These are phyloP conservation scores for Megaceryle torquata DNA, from an alignment of 2,113 vertebrate genomes.

Conservation along the genomic window DNA sequence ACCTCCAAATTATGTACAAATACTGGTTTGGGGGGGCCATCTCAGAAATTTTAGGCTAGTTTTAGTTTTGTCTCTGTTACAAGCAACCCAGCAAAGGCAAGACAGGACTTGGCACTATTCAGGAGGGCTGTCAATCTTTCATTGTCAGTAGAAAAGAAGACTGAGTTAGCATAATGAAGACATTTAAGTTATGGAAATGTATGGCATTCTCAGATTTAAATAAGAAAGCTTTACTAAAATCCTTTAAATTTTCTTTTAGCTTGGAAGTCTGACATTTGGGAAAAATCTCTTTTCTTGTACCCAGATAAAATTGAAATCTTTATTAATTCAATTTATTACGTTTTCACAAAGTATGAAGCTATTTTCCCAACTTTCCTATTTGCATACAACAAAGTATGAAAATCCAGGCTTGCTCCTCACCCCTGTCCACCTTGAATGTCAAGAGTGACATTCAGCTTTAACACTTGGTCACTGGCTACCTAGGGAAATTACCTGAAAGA, in stretches of 20 bases:
- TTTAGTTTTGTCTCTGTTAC: constrained; percentile 31
- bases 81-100: constrained; percentile 37
- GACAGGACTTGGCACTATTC: background rate
- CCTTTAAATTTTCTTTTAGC: background rate
- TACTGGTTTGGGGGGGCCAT: background rate
- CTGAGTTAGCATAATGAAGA: background rate
- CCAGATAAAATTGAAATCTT: background rate
- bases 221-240: background rate
- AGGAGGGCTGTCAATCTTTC: background rate
- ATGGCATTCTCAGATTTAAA: background rate
- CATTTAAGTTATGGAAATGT: background rate
- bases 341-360: background rate
- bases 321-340: background rate
- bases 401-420: background rate
- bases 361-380: background rate
- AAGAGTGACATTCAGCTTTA: background rate
- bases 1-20: constrained; percentile 15
- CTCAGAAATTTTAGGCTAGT: constrained; percentile 4
- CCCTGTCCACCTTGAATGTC: background rate
- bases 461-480: background rate
- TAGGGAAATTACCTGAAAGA: background rate
- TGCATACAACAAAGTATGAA: background rate
- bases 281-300: background rate
- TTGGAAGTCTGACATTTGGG: background rate
- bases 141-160: constrained; percentile 4